Conservation (phyloP, 1,140 invertebrate species). For the Neodiprion fabricii region DNA sequence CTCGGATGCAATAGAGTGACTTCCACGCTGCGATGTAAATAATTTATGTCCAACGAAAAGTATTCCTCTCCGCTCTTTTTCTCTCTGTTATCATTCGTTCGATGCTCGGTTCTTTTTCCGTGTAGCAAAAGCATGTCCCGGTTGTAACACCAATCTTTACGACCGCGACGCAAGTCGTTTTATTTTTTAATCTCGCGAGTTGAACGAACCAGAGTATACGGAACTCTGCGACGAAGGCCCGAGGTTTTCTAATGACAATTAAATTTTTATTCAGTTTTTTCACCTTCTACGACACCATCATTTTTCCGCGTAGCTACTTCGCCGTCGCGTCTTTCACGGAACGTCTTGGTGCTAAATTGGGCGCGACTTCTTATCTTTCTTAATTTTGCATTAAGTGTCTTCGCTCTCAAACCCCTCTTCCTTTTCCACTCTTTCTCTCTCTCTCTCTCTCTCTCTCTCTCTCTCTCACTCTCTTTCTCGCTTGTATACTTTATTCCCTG, state of each 20-base stretch:
- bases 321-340: background rate
- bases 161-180: background rate
- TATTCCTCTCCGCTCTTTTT: no score
- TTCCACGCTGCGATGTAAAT: no score
- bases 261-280: background rate
- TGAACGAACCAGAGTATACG: background rate
- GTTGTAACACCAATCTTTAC: background rate
- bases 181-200: background rate
- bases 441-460: background rate
- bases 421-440: background rate
- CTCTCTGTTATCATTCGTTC: no score
- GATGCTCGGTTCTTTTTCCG: no score
- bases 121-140: no score
- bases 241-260: background rate
- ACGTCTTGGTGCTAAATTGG: background rate
- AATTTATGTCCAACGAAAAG: no score
- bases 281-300: background rate
- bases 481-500: no score
- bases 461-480: background rate
- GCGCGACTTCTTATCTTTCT: background rate
- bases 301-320: background rate
- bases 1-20: no score
- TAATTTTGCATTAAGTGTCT: background rate
- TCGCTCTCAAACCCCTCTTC: background rate
- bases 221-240: background rate